These are phyloP conservation scores for Camponotus fellah DNA, from an alignment of 2,888 invertebrate genomes.

Conservation along the genomic window DNA sequence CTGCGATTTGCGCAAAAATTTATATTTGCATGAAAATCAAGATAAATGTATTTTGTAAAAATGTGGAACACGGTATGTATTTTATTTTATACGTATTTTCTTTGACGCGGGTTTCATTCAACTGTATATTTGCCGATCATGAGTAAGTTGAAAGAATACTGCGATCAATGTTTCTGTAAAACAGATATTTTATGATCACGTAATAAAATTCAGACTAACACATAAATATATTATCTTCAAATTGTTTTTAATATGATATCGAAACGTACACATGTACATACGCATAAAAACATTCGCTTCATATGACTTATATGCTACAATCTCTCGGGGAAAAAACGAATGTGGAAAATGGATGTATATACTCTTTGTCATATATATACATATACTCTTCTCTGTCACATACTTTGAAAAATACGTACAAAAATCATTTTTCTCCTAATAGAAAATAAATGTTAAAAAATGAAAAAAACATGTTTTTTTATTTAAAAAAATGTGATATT, in stretches of 20 bases:
- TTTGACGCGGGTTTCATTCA: conserved; percentile 11
- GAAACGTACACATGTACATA: not conserved
- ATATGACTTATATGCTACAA: not conserved
- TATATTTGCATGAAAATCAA: not conserved
- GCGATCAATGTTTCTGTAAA: not conserved
- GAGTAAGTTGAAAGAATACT: conserved; percentile 16
- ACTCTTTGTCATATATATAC: no score
- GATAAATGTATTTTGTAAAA: conserved; percentile 7
- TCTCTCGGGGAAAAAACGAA: not conserved
- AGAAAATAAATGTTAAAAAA: no score
- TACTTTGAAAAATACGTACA: no score
- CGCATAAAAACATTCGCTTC: not conserved
- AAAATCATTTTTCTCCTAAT: no score
- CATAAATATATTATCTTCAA: not conserved
- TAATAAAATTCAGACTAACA: not conserved
- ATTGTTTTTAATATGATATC: not conserved
- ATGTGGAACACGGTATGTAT: not conserved
- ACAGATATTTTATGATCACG: not conserved
- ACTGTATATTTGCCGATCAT: conserved; percentile 5
- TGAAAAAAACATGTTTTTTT: no score
- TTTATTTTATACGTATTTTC: not conserved
- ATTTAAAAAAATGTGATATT: no score
- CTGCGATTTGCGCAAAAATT: conserved; percentile 7
- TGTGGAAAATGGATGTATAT: not conserved
- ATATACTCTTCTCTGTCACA: not conserved